phyloP scores from a whole-genome alignment of 1,140 invertebrate species.

The Solen grandis region DNA sequence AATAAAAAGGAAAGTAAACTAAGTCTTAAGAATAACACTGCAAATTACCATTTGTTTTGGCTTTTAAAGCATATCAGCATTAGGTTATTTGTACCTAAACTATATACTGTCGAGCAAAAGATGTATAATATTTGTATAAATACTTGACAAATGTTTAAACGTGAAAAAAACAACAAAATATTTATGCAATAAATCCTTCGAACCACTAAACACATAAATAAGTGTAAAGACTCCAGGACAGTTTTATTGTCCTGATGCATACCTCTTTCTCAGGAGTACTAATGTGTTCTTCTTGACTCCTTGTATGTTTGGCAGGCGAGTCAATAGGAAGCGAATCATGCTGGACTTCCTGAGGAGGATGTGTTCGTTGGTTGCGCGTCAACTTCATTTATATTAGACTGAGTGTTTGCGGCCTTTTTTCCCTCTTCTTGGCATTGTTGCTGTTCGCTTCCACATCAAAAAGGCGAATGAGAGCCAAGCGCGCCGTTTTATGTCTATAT shows the following conservation, averaged over 20 bases:
- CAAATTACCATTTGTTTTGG: slow-evolving; percentile 22
- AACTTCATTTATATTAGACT: too few species aligned
- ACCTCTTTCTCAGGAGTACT: slow-evolving; percentile 4
- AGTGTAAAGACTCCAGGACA: not conserved
- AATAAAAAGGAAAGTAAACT: slow-evolving; percentile 10
- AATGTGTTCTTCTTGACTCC: not conserved
- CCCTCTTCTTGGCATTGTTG: too few species aligned
- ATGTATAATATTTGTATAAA: slow-evolving; percentile 14
- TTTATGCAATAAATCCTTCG: slow-evolving; percentile 13
- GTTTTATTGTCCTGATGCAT: not conserved
- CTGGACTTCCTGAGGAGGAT: too few species aligned
- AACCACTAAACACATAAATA: slow-evolving; percentile 30
- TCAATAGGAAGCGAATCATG: too few species aligned
- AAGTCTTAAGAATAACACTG: slow-evolving; percentile 27
- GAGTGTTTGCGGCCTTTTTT: too few species aligned
- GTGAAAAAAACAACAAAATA: slow-evolving; percentile 11
- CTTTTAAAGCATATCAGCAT: slow-evolving; percentile 9
- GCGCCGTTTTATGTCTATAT: too few species aligned
- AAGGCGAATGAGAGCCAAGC: too few species aligned
- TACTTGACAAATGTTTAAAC: slow-evolving; percentile 8
- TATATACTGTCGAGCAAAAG: slow-evolving; percentile 9
- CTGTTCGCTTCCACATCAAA: too few species aligned
- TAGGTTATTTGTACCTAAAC: too few species aligned
- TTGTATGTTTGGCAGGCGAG: too few species aligned
- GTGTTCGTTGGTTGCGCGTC: too few species aligned